phyloP scores from a whole-genome alignment of 1,140 invertebrate genomes.

The Calliphora vicina region DNA sequence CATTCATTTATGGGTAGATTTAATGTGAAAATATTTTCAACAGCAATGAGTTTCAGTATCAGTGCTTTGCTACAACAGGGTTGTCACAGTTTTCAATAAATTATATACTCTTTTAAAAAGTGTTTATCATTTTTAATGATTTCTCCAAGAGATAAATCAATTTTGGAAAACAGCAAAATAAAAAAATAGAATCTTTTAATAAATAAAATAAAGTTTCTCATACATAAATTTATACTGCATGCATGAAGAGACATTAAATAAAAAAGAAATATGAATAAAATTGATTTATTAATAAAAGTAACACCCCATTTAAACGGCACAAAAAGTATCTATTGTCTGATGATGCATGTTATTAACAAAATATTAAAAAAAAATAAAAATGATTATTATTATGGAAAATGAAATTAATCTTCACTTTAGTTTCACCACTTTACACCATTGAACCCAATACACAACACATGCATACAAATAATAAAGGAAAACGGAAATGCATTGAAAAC shows the following conservation, averaged over 20 bases:
- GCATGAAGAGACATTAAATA: not conserved
- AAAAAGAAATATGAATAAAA: not conserved
- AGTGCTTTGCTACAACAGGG: not conserved
- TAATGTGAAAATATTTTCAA: too few relatives aligned
- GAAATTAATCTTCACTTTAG: slow-evolving; percentile 21
- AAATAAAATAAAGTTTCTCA: not conserved
- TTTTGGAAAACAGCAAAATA: not conserved
- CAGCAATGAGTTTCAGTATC: not conserved
- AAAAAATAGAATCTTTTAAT: not conserved
- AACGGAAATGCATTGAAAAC: slow-evolving; percentile 7
- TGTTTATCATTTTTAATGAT: not conserved
- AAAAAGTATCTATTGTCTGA: not conserved
- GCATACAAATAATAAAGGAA: not conserved
- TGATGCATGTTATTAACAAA: not conserved
- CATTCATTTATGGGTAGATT: too few relatives aligned
- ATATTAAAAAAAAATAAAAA: not conserved
- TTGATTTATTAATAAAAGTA: not conserved
- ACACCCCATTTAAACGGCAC: not conserved
- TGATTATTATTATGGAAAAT: not conserved
- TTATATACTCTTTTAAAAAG: not conserved
- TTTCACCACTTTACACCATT: not conserved
- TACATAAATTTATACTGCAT: not conserved
- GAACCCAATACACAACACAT: not conserved
- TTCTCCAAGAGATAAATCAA: not conserved
- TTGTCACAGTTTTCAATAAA: not conserved